Evolutionary conservation across 2,888 invertebrate species (phyloP).

Genomic region (Didymodactylos carnosus): DNA sequence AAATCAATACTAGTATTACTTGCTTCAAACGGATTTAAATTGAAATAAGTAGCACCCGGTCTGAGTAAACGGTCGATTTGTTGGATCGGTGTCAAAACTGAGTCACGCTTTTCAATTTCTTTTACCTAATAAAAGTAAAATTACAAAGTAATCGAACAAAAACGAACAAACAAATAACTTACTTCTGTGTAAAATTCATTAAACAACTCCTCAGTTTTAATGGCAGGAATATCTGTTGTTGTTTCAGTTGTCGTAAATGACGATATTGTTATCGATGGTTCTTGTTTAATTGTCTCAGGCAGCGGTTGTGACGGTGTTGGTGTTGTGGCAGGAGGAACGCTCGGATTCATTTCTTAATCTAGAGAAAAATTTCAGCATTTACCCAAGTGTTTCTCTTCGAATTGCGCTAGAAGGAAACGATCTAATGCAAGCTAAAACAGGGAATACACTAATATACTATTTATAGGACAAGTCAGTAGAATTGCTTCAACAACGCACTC

Average conservation of each 20-base stretch:
- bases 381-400: too few species aligned
- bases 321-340: too few species aligned
- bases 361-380: too few species aligned
- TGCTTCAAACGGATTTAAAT: slow-evolving; percentile 60
- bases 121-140: not conserved
- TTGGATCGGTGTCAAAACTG: slow-evolving; percentile 3
- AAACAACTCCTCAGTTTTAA: not conserved
- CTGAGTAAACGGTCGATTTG: slow-evolving; percentile 84
- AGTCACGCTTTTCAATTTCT: not conserved
- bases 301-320: not conserved
- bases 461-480: too few species aligned
- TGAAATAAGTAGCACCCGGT: slow-evolving; percentile 93
- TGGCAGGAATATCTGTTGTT: not conserved
- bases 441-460: too few species aligned
- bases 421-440: too few species aligned
- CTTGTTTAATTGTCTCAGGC: not conserved
- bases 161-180: not conserved
- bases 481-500: too few species aligned
- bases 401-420: too few species aligned
- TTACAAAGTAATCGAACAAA: not conserved
- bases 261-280: not conserved
- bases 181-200: not conserved
- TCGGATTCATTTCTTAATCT: too few species aligned
- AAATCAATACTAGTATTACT: not conserved
- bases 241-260: not conserved